phyloP scores from a whole-genome alignment of 1,140 invertebrate genomes.

The Oncopodura yosiiana region DNA sequence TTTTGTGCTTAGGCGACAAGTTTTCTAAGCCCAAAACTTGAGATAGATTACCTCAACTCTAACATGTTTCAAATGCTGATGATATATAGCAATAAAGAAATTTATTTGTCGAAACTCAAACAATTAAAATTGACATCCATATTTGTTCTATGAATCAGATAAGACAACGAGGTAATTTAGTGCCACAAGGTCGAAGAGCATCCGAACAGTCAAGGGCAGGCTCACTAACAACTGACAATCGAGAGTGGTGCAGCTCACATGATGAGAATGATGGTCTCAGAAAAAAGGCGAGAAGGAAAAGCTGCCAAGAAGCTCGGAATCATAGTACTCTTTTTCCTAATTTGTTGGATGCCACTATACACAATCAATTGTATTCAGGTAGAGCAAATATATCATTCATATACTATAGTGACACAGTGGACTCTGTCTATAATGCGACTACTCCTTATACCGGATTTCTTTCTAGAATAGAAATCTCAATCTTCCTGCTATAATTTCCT shows the following conservation, averaged over 20 bases:
- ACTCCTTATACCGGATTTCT: too few relatives aligned
- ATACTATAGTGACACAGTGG: too few relatives aligned
- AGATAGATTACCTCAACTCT: too few relatives aligned
- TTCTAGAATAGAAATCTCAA: too few relatives aligned
- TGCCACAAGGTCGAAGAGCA: conserved; percentile 24
- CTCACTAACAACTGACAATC: conserved; percentile 30
- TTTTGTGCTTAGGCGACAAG: too few relatives aligned
- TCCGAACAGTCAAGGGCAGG: conserved; percentile 27
- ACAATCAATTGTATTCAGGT: conserved; percentile 74
- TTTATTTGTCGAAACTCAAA: background rate
- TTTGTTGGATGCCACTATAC: conserved; percentile 86
- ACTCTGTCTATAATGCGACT: too few relatives aligned
- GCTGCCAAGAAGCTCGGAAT: conserved; percentile 81
- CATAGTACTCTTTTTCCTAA: conserved; percentile 82
- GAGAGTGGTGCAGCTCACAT: conserved; percentile 43
- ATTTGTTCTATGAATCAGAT: conserved; percentile 20
- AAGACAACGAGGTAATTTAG: conserved; percentile 32
- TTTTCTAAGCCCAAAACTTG: too few relatives aligned
- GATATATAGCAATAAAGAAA: too few relatives aligned
- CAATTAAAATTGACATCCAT: background rate
- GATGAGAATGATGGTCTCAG: conserved; percentile 64
- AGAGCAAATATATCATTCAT: too few relatives aligned
- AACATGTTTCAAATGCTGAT: background rate
- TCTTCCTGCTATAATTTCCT: too few relatives aligned
- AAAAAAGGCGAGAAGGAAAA: conserved; percentile 75